phyloP scores from a whole-genome alignment of 2,113 vertebrate species.

The Actenoides hombroni region DNA sequence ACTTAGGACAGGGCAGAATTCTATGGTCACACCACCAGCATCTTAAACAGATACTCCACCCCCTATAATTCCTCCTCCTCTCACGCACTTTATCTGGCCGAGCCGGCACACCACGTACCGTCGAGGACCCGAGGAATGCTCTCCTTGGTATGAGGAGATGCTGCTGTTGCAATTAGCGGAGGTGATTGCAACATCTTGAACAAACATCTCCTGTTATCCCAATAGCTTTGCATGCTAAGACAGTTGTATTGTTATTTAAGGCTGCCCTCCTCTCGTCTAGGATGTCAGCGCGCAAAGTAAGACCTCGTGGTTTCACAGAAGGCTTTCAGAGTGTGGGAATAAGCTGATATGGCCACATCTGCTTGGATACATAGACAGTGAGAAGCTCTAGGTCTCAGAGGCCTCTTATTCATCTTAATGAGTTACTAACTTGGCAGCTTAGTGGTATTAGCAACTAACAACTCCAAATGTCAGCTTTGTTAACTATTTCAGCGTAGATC shows the following conservation, averaged over 20 bases:
- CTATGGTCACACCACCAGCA: neutral
- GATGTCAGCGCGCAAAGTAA: neutral
- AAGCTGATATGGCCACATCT: neutral
- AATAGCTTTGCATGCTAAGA: neutral
- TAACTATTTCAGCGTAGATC: neutral
- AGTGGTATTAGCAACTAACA: neutral
- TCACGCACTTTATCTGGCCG: neutral
- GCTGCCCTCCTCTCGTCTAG: neutral
- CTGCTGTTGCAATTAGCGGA: neutral
- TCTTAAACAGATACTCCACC: neutral
- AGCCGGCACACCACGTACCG: neutral
- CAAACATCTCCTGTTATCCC: neutral
- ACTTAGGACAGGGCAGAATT: neutral
- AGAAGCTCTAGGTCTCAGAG: neutral
- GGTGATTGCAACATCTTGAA: constrained; percentile 6
- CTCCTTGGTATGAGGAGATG: neutral
- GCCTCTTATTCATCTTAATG: neutral
- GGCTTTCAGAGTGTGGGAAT: neutral
- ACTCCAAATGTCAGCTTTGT: neutral
- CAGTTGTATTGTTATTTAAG: neutral
- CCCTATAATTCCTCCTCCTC: neutral
- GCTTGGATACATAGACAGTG: neutral
- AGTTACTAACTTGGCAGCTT: neutral
- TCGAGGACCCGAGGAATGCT: neutral
- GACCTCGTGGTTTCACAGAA: neutral